These are phyloP conservation scores for Temnothorax longispinosus DNA, from an alignment of 1,140 invertebrate species.

Conservation along the genomic window DNA sequence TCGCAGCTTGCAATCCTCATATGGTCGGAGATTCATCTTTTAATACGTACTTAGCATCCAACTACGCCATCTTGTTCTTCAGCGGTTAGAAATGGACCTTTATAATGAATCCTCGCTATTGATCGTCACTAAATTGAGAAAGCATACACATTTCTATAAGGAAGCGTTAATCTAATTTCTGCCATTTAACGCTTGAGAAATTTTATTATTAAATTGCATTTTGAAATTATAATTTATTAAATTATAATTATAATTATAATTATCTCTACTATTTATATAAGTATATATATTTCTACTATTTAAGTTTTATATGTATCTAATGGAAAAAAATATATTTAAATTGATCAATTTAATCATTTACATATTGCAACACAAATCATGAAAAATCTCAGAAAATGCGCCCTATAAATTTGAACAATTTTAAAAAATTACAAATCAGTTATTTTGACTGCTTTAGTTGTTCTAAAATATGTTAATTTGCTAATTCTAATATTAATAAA, in stretches of 20 bases:
- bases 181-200: background rate
- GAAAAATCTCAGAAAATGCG: background rate
- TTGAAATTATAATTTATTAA: background rate
- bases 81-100: conserved; percentile 38
- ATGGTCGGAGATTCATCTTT: conserved; percentile 43
- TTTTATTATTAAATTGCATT: background rate
- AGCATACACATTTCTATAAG: background rate
- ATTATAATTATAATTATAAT: background rate
- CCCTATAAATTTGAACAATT: background rate
- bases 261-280: background rate
- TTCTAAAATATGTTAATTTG: background rate
- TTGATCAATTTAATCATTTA: background rate
- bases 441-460: background rate
- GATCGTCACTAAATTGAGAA: conserved; percentile 48
- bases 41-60: conserved; percentile 41
- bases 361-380: background rate
- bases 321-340: background rate
- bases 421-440: background rate
- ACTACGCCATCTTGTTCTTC: conserved; percentile 20
- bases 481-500: background rate
- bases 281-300: background rate
- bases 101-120: conserved; percentile 44
- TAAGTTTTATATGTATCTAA: background rate
- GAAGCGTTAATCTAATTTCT: conserved; percentile 11
- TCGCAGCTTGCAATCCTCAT: background rate